These are phyloP conservation scores for Mimas tiliae DNA, from an alignment of 2,888 invertebrate genomes.

Conservation along the genomic window DNA sequence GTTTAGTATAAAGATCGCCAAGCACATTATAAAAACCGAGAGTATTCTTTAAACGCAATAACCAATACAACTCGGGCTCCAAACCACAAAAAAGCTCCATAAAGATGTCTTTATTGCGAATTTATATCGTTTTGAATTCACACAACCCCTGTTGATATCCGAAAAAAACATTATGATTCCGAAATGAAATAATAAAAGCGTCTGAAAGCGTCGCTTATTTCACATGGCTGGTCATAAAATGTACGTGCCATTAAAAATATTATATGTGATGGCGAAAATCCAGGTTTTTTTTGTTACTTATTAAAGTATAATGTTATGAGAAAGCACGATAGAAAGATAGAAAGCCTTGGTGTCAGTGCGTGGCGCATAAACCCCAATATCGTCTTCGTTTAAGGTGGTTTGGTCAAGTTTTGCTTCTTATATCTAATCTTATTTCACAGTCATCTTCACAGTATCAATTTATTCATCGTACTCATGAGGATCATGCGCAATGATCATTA, in stretches of 20 bases:
- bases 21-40: neutral
- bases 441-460: too few species aligned
- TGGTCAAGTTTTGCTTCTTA: too few species aligned
- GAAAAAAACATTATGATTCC: constrained; percentile 26
- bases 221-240: constrained; percentile 13
- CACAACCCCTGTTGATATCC: constrained; percentile 24
- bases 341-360: too few species aligned
- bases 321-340: too few species aligned
- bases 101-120: constrained; percentile 22
- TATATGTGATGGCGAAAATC: neutral
- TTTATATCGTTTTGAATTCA: constrained; percentile 26
- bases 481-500: too few species aligned
- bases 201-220: constrained; percentile 27
- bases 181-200: constrained; percentile 31
- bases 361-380: too few species aligned
- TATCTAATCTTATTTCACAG: too few species aligned
- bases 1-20: too few species aligned
- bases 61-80: neutral
- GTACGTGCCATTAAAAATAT: constrained; percentile 18
- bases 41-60: neutral
- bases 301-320: too few species aligned
- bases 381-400: too few species aligned
- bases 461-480: too few species aligned
- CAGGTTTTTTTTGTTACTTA: constrained; percentile 8
- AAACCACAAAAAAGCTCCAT: constrained; percentile 14